phyloP scores from a whole-genome alignment of 1,140 invertebrate species.

The Eumeta japonica region DNA sequence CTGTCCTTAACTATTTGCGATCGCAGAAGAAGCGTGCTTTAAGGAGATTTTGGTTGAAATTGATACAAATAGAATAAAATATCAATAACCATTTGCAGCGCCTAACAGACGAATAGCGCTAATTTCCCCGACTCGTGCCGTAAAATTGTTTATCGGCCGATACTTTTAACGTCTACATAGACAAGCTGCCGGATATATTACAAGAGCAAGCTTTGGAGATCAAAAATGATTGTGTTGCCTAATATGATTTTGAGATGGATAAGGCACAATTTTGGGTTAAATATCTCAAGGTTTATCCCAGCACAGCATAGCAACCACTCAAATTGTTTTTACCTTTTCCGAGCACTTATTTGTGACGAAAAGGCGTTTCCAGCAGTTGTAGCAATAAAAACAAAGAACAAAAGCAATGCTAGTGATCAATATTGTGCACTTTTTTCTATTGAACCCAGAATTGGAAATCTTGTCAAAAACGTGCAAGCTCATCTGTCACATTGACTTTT shows the following conservation, averaged over 20 bases:
- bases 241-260: no score
- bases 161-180: conserved; percentile 8
- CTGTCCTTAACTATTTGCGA: no score
- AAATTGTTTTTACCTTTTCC: no score
- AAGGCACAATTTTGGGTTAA: conserved; percentile 6
- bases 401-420: background rate
- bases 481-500: no score
- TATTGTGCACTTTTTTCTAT: no score
- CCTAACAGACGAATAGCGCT: conserved; percentile 2
- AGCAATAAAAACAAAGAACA: conserved; percentile 4
- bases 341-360: no score
- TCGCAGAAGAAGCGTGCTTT: no score
- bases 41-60: conserved; percentile 9
- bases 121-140: conserved; percentile 5
- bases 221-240: conserved; percentile 5
- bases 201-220: conserved; percentile 8
- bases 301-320: conserved; percentile 6
- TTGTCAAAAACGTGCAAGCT: conserved; percentile 4
- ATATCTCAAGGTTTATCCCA: conserved; percentile 7
- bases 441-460: no score
- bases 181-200: conserved; percentile 3
- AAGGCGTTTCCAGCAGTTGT: no score
- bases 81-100: no score
- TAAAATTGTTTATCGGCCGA: no score
- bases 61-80: no score